Evolutionary conservation across 2,797 vertebrate genomes (phyloP).

Genomic region (Amazona ochrocephala): DNA sequence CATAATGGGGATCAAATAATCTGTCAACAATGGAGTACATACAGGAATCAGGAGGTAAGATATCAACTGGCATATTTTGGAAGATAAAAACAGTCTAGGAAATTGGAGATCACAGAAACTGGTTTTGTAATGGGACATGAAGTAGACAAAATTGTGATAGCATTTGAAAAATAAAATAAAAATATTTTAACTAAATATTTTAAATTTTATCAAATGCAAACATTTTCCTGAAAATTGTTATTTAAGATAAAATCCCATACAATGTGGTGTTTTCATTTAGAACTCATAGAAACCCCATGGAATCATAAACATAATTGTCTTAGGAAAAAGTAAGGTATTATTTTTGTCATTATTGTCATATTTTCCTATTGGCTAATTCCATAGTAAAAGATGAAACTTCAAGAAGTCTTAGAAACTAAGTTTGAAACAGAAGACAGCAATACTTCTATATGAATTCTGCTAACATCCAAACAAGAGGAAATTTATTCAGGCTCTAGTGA

Average conservation of each 20-base stretch:
- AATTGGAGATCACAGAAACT: neutral
- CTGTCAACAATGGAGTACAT: neutral
- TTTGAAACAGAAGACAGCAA: neutral
- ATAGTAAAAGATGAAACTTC: neutral
- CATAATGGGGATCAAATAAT: neutral
- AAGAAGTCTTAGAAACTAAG: neutral
- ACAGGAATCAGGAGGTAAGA: neutral
- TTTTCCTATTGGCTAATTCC: neutral
- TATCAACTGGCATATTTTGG: neutral
- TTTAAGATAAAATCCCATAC: neutral
- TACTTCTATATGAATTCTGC: neutral
- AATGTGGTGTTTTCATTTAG: neutral
- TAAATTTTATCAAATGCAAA: neutral
- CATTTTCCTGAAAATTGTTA: neutral
- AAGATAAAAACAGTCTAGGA: neutral
- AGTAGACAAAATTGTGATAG: neutral
- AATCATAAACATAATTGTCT: neutral
- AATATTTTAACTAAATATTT: neutral
- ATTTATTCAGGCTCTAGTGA: neutral
- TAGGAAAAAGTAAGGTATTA: neutral
- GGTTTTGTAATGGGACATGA: neutral
- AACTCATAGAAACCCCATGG: neutral
- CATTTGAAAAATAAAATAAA: neutral
- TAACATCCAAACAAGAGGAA: neutral
- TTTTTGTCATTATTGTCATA: neutral